A percentile compares a stretch with the other conserved stretches of the same genome.
Evolutionary conservation across 2,888 invertebrate genomes (phyloP).

Genomic region (Cantharis flavilabris): DNA sequence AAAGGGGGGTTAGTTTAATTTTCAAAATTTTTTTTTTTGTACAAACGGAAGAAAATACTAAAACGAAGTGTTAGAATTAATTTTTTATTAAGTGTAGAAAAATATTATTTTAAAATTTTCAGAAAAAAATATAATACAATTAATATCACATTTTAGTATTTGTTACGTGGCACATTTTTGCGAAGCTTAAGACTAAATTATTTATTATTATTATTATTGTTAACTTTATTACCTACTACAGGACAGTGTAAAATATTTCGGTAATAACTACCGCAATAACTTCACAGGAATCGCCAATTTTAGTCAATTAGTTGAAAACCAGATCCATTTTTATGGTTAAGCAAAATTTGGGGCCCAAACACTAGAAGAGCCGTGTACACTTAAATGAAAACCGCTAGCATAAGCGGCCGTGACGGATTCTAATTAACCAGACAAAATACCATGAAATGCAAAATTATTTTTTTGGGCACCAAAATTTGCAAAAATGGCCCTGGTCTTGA

Average conservation of each 20-base stretch:
- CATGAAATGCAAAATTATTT: neutral
- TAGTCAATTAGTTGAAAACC: neutral
- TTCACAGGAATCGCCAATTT: neutral
- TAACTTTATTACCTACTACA: neutral
- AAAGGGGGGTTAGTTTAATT: too few species aligned
- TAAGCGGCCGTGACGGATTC: neutral
- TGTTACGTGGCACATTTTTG: neutral
- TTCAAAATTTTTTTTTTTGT: too few species aligned
- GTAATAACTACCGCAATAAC: neutral
- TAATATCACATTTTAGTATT: constrained; percentile 4
- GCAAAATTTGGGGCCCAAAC: neutral
- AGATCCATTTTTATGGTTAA: neutral
- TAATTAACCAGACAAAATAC: neutral
- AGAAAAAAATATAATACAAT: neutral
- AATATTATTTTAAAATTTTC: neutral
- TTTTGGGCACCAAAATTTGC: neutral
- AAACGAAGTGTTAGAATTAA: neutral
- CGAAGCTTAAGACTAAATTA: neutral
- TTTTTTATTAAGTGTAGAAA: neutral
- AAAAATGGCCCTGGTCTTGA: neutral
- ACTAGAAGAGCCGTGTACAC: neutral
- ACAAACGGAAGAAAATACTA: too few species aligned
- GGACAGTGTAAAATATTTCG: neutral
- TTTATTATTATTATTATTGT: neutral
- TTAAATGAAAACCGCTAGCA: neutral